These are phyloP conservation scores for Drosophila vallismaia DNA, from an alignment of 2,888 invertebrate species.

Conservation along the genomic window DNA sequence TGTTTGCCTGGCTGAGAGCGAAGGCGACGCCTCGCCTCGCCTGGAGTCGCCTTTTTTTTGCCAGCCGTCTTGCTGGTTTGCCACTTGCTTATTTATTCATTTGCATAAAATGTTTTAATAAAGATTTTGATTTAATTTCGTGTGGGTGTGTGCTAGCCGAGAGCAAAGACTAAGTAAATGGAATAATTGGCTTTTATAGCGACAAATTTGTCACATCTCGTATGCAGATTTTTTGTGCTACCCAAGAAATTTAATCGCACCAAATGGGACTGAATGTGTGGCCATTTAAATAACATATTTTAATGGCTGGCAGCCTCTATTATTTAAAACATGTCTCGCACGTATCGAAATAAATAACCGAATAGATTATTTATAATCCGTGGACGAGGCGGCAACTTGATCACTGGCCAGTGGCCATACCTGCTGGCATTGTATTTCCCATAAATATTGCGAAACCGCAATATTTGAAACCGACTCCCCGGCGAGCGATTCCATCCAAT, in stretches of 20 bases:
- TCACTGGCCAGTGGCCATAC: not conserved
- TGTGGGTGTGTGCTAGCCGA: slow-evolving; percentile 4
- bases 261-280: not conserved
- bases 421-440: not conserved
- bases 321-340: too few relatives aligned
- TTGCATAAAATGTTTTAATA: slow-evolving; percentile 73
- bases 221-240: slow-evolving; percentile 13
- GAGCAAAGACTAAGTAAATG: slow-evolving; percentile 34
- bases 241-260: not conserved
- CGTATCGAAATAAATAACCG: not conserved
- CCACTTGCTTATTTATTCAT: slow-evolving; percentile 70
- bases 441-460: not conserved
- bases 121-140: slow-evolving; percentile 69
- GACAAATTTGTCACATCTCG: slow-evolving; percentile 28
- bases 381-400: not conserved
- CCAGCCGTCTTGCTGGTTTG: not conserved
- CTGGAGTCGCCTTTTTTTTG: slow-evolving; percentile 6
- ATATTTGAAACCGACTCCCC: not conserved
- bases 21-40: not conserved
- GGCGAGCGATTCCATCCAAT: not conserved
- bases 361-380: slow-evolving; percentile 1
- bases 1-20: slow-evolving; percentile 1
- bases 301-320: not conserved
- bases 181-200: slow-evolving; percentile 41
- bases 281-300: not conserved